These are phyloP conservation scores for Indicator indicator DNA, from an alignment of 2,113 vertebrate species.

Conservation along the genomic window DNA sequence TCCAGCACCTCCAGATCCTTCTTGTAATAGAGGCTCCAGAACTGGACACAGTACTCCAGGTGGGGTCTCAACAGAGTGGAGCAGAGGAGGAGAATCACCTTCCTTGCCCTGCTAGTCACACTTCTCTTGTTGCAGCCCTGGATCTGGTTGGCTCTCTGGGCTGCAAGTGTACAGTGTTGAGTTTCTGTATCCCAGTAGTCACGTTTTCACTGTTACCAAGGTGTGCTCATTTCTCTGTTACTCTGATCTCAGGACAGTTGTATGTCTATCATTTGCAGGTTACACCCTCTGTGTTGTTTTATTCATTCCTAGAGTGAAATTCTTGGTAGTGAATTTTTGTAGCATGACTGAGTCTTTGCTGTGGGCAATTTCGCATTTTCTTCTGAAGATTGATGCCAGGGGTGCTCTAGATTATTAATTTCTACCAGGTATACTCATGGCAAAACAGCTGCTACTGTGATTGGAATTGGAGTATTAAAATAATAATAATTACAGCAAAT, in stretches of 20 bases:
- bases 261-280: background rate
- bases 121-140: no score
- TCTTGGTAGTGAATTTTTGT: background rate
- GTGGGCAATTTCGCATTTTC: conserved; percentile 8
- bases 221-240: background rate
- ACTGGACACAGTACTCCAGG: no score
- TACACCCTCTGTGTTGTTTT: background rate
- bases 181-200: background rate
- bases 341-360: background rate
- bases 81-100: no score
- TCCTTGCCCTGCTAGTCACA: no score
- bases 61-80: no score
- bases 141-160: no score
- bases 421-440: background rate
- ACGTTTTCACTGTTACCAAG: background rate
- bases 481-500: background rate
- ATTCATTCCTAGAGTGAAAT: background rate
- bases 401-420: conserved; percentile 11
- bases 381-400: background rate
- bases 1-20: no score
- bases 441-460: conserved; percentile 12
- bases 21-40: no score
- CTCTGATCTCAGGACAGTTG: background rate
- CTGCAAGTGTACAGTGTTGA: background rate
- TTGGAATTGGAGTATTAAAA: background rate